Evolutionary conservation across 2,113 vertebrate genomes (phyloP).

Genomic region (Illadopsis cleaveri): DNA sequence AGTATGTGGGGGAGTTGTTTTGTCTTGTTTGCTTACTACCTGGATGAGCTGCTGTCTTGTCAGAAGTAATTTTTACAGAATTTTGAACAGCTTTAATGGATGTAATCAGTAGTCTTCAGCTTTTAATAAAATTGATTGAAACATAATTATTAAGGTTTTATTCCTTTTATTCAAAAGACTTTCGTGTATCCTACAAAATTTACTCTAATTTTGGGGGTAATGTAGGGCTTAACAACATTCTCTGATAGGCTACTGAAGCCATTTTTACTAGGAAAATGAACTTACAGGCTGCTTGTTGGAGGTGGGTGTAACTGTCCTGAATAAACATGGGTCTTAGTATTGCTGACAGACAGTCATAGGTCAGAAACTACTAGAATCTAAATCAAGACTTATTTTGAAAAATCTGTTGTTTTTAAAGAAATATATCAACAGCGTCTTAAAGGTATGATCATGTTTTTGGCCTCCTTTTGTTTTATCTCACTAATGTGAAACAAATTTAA

Average conservation of each 20-base stretch:
- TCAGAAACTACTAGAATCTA: not conserved
- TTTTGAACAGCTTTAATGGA: not conserved
- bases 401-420: not conserved
- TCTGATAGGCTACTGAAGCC: not conserved
- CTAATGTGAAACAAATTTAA: not conserved
- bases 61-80: not conserved
- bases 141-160: not conserved
- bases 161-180: not conserved
- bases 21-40: not conserved
- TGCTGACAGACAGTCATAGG: not conserved
- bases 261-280: not conserved
- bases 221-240: not conserved
- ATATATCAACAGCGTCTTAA: not conserved
- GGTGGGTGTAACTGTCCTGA: not conserved
- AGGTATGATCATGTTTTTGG: not conserved
- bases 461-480: not conserved
- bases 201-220: not conserved
- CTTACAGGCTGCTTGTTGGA: not conserved
- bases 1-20: not conserved
- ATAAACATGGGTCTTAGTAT: not conserved
- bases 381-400: not conserved
- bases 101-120: not conserved
- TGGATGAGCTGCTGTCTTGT: not conserved
- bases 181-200: not conserved
- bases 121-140: not conserved